Conservation (phyloP, 1,140 invertebrate genomes). For the Megalonaias nervosa region DNA sequence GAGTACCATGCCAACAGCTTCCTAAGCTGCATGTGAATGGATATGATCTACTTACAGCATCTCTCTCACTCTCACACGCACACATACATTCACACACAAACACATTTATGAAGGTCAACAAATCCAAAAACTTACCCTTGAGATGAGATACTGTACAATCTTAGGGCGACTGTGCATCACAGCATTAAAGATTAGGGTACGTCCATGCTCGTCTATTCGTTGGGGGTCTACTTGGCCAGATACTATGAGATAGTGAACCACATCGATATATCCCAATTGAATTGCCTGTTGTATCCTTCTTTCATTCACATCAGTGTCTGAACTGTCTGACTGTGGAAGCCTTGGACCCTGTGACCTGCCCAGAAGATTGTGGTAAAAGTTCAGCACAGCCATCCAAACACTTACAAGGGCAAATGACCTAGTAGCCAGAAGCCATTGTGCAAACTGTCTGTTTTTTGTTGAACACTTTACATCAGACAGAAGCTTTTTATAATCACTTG, state of each 20-base stretch:
- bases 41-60: neutral
- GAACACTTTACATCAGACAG: conserved; percentile 68
- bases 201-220: conserved; percentile 53
- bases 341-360: conserved; percentile 24
- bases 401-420: conserved; percentile 67
- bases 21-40: neutral
- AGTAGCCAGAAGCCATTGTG: conserved; percentile 67
- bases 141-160: conserved; percentile 63
- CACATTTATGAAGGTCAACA: neutral
- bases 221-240: conserved; percentile 52
- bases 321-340: conserved; percentile 20
- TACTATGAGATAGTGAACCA: conserved; percentile 66
- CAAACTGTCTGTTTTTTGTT: conserved; percentile 67
- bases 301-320: conserved; percentile 35
- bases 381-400: conserved; percentile 66
- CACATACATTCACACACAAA: no score
- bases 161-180: conserved; percentile 66
- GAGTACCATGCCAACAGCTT: neutral
- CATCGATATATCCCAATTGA: conserved; percentile 66
- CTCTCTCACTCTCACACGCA: no score
- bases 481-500: conserved; percentile 62
- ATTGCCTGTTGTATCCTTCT: conserved; percentile 58
- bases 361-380: conserved; percentile 66
- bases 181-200: conserved; percentile 64
- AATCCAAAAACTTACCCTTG: conserved; percentile 51